Evolutionary conservation across 2,113 vertebrate species (phyloP).

Genomic region (Dolichotis patagonum): DNA sequence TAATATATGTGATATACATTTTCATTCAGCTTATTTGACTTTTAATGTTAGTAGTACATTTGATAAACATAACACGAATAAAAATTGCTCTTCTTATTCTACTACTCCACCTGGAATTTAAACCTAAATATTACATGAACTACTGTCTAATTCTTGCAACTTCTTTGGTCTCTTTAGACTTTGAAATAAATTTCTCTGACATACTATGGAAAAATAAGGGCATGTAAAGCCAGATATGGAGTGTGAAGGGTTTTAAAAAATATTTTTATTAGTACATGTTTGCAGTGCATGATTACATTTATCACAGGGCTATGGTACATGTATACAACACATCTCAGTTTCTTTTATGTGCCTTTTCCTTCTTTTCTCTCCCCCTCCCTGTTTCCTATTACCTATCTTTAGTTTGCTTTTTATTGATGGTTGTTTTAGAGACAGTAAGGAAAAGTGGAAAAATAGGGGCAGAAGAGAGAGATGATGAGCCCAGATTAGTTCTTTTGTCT

Average conservation of each 20-base stretch:
- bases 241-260: background rate
- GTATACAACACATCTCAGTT: background rate
- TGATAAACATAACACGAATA: conserved; percentile 34
- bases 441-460: conserved; percentile 49
- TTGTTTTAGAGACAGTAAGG: conserved; percentile 45
- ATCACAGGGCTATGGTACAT: background rate
- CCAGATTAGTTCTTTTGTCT: background rate
- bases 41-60: conserved; percentile 41
- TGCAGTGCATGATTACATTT: background rate
- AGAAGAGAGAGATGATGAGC: conserved; percentile 18
- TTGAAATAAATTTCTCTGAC: conserved; percentile 53
- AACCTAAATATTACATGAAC: conserved; percentile 27
- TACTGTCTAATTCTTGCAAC: conserved; percentile 30
- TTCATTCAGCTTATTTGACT: conserved; percentile 26
- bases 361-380: background rate
- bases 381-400: background rate
- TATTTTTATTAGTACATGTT: background rate
- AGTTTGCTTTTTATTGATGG: background rate
- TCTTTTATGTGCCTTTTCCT: background rate
- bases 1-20: conserved; percentile 14
- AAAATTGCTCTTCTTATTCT: conserved; percentile 35
- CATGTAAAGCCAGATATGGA: background rate
- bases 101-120: conserved; percentile 30
- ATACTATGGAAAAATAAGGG: conserved; percentile 42
- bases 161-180: conserved; percentile 34